Evolutionary conservation across 2,888 invertebrate species (phyloP), one percentile per base, ranked within the genome.

Genomic region (Drosophila koepferae): DNA sequence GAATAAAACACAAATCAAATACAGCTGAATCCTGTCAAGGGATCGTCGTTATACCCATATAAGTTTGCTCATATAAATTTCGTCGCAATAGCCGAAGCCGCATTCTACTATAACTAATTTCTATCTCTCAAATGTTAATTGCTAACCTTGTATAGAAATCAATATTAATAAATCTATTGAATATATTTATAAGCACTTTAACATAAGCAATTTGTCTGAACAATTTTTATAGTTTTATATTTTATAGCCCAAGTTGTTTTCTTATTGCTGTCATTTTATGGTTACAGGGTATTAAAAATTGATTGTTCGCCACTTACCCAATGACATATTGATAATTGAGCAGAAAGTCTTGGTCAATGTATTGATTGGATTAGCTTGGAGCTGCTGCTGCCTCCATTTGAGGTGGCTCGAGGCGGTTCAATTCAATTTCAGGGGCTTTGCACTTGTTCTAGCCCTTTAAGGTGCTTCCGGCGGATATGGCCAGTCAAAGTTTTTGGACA

Each of bases 391-490:
- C 18, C 51, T 51, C 53, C 76, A 70, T 76, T 69, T 54, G 49
- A 16, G 48, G 14, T 34, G 12, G 59, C 23, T 12, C 59, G 12
- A 28, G 36, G 44, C 16, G 34, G 55, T 31, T 65, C 70, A 76
- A 79, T 75, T 86, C 23, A 41, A 74, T 69, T 69, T 70, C 73
- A 46, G 73, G 74, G 76, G 82, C 86, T 89, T 75, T 88, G 83
- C 87, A 91, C 88, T 90, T 91, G 89, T 91, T 89, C 78, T 82
- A 70, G 64, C 82, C 80, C 59, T 72, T 77, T 86, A 81, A 86
- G 86, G 91, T 55, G 84, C 82, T 91, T 90, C 90, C 90, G 90
- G 86, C 91, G 91, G 90, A 90, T 85, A 86, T 74, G 70, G 72
- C 14, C 58, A 74, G 80, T 73, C 89, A 80, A 86, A 77, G 64